Evolutionary conservation across 2,888 invertebrate species (phyloP).

Genomic region (Therioaphis trifolii): DNA sequence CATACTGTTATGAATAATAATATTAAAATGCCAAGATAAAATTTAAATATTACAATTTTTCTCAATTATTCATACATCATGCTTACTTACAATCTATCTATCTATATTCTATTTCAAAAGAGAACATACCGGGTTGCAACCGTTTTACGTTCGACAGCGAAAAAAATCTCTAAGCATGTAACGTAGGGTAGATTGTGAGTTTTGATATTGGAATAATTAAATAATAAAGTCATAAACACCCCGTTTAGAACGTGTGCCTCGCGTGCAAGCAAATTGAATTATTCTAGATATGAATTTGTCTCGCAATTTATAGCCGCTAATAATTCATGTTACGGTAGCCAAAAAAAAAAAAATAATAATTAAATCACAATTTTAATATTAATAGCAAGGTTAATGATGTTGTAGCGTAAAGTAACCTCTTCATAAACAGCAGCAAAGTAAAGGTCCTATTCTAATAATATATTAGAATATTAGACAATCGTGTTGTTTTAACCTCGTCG

Average conservation of each 20-base stretch:
- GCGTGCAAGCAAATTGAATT: constrained; percentile 14
- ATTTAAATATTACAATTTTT: neutral
- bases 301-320: neutral
- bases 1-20: neutral
- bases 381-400: neutral
- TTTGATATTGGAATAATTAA: neutral
- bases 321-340: neutral
- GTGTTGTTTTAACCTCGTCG: constrained; percentile 13
- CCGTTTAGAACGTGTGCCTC: neutral
- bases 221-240: constrained; percentile 1
- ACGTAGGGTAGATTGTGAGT: neutral
- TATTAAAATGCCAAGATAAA: neutral
- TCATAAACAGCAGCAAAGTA: neutral
- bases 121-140: too few species aligned
- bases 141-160: too few species aligned
- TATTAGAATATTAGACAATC: neutral
- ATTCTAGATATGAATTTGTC: neutral
- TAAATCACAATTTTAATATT: constrained; percentile 3
- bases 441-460: neutral
- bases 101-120: too few species aligned
- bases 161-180: too few species aligned
- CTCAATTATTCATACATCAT: too few species aligned
- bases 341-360: too few species aligned
- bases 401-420: neutral
- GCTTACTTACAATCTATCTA: too few species aligned